Evolutionary conservation across 2,113 vertebrate genomes (phyloP).

Genomic region (Elephantulus edwardii): DNA sequence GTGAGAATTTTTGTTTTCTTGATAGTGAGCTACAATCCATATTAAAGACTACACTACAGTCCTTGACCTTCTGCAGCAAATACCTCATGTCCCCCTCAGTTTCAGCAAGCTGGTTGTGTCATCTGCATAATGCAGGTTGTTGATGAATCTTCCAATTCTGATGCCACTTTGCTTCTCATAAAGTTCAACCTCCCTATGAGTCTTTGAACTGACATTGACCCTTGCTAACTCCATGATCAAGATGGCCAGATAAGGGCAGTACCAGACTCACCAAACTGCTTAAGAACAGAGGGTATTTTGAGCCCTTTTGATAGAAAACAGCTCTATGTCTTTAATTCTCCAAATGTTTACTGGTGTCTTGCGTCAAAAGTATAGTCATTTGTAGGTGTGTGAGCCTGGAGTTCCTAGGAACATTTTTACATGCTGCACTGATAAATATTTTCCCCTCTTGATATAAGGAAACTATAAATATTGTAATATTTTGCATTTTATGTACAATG

Average conservation of each 20-base stretch:
- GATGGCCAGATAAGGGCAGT: neutral
- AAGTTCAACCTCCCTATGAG: too few relatives aligned
- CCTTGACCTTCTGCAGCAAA: too few relatives aligned
- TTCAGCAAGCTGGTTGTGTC: too few relatives aligned
- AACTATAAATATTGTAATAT: neutral
- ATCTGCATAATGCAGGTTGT: too few relatives aligned
- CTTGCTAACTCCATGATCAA: slow-evolving; percentile 16
- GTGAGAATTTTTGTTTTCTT: too few relatives aligned
- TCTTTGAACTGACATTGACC: neutral
- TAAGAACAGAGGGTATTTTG: neutral
- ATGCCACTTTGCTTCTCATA: too few relatives aligned
- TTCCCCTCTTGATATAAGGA: slow-evolving; percentile 3
- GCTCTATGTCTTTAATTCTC: slow-evolving; percentile 25
- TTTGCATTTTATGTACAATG: neutral
- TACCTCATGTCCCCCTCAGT: too few relatives aligned
- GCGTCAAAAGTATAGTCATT: neutral
- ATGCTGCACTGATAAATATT: neutral
- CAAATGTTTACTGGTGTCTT: slow-evolving; percentile 4
- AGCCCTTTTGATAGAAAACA: neutral
- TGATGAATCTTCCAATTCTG: too few relatives aligned
- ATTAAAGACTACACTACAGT: too few relatives aligned
- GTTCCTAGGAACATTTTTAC: neutral
- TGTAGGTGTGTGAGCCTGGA: neutral
- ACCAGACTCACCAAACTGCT: neutral
- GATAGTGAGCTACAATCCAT: too few relatives aligned